phyloP scores from a whole-genome alignment of 2,888 invertebrate species.

The Tridacna crocea region DNA sequence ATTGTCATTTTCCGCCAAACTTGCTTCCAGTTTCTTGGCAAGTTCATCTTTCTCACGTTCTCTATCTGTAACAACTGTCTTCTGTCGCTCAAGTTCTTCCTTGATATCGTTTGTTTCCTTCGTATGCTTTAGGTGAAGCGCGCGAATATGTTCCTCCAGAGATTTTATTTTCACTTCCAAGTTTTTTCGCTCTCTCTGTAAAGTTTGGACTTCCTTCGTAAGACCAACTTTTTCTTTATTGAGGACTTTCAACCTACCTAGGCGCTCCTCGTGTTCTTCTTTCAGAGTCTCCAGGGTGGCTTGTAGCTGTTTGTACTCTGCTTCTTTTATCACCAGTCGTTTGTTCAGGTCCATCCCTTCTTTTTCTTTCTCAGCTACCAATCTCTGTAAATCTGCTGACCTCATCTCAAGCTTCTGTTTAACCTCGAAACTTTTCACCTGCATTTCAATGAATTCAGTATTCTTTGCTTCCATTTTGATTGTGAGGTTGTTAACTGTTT shows the following conservation, averaged over 20 bases:
- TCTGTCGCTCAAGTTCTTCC: constrained; percentile 45
- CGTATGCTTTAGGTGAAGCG: constrained; percentile 42
- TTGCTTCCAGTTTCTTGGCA: constrained; percentile 51
- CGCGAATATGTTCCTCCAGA: constrained; percentile 52
- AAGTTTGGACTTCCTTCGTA: constrained; percentile 51
- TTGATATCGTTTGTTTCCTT: constrained; percentile 48
- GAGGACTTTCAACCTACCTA: constrained; percentile 45
- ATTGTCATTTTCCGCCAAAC: constrained; percentile 55
- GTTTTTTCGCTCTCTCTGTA: constrained; percentile 53
- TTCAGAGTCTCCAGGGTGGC: constrained; percentile 55
- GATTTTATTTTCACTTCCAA: constrained; percentile 53
- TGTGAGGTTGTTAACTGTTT: constrained; percentile 52
- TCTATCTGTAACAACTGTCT: constrained; percentile 47
- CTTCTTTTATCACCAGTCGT: constrained; percentile 47
- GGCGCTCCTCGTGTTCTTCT: constrained; percentile 61
- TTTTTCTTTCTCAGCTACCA: constrained; percentile 51
- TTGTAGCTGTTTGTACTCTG: constrained; percentile 58
- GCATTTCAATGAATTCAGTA: constrained; percentile 48
- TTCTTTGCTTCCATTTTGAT: constrained; percentile 46
- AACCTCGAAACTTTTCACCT: constrained; percentile 50
- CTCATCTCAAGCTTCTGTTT: constrained; percentile 47
- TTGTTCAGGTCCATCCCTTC: constrained; percentile 49
- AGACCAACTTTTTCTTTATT: constrained; percentile 55
- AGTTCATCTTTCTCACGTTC: constrained; percentile 54
- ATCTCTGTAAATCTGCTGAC: constrained; percentile 47